Evolutionary conservation across 2,888 invertebrate genomes (phyloP), one percentile per base, ranked within the genome.

Genomic region (Leucoma salicis): DNA sequence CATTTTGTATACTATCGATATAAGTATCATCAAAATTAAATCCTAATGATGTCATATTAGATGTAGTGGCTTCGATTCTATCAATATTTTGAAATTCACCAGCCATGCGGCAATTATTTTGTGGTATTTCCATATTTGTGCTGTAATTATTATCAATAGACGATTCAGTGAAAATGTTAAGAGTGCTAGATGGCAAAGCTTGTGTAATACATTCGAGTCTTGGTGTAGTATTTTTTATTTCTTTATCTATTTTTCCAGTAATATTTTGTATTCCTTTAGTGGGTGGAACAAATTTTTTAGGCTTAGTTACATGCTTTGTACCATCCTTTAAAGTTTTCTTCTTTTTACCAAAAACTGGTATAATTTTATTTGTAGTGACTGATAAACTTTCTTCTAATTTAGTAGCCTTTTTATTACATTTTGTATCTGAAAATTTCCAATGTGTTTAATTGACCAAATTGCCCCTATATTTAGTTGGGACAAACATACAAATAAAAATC

Each of bases 201-300:
- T 4, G 16, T n/a, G n/a, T n/a, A n/a, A n/a, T n/a, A n/a, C n/a
- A n/a, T n/a, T n/a, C n/a, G n/a, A n/a, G n/a, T n/a, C n/a, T n/a
- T n/a, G n/a, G n/a, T n/a, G n/a, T n/a, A 16, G 21, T 21, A 21
- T 21, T 21, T 21, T n/a, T n/a, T n/a, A n/a, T n/a, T n/a, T n/a
- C n/a, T n/a, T 5, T 21, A 4, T 21, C 21, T 3, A 8, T 29
- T 8, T 13, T 18, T 11, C 14, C 11, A 14, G 31, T 21, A 27
- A 3, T 24, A 27, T 29, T 36, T 14, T 18, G 15, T 8, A 3
- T n/a, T n/a, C 1, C n/a, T 40, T 39, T 80, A 1, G 57, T 50
- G 0, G 82, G 79, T 1, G 77, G 68, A 1, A 70, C 42, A 35
- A 82, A 83, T 47, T 80, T 82, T 42, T 74, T 78, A 2, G 57